Conservation (phyloP, 2,797 vertebrate species). For the Rhabdophis nuchalis region DNA sequence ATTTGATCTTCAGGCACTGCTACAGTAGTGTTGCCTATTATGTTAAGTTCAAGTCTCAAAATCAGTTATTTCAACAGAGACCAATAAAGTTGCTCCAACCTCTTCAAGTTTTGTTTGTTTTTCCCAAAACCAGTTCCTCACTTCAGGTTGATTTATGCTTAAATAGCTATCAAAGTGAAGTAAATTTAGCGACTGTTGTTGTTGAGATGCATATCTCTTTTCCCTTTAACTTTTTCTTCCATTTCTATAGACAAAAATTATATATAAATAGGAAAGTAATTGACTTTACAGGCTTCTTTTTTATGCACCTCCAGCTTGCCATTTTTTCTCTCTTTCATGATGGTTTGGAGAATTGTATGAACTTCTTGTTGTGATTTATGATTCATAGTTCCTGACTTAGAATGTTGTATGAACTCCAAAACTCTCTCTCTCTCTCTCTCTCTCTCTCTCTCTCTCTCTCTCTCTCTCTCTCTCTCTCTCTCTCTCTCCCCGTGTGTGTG, state of each 20-base stretch:
- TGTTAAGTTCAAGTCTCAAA: background rate
- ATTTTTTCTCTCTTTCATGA: background rate
- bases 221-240: background rate
- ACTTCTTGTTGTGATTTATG: background rate
- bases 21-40: background rate
- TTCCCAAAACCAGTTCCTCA: background rate
- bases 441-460: too few species aligned
- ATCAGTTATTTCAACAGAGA: background rate
- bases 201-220: background rate
- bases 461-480: too few species aligned
- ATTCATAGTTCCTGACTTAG: background rate
- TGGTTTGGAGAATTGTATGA: background rate
- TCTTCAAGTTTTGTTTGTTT: background rate
- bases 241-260: background rate
- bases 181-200: background rate
- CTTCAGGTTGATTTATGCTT: background rate
- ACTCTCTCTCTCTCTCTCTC: background rate
- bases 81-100: background rate
- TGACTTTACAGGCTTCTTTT: background rate
- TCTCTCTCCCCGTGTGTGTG: too few species aligned
- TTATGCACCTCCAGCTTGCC: background rate
- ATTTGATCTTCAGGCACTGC: background rate
- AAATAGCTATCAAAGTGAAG: background rate
- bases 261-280: background rate
- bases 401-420: background rate